Evolutionary conservation across 1,140 invertebrate genomes (phyloP), one percentile per base, ranked within the genome.

Genomic region (Meloidogyne hapla): DNA sequence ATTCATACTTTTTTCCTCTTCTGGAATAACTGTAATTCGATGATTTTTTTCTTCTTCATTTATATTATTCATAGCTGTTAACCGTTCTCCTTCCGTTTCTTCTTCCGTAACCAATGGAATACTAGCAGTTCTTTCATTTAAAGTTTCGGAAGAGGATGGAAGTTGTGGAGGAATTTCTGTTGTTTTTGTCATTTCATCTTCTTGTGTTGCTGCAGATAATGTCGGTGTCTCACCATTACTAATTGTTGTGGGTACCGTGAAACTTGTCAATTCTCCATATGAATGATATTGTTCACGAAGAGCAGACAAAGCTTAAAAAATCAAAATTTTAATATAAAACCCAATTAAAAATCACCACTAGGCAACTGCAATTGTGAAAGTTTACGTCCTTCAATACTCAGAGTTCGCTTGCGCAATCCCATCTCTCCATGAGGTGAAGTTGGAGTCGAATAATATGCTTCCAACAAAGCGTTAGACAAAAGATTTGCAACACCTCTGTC

Each of bases 371-470:
- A 56, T 23, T 80, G 79, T 23, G 61, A 68, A 56, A 81, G 48
- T 67, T 82, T 82, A n/a, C 81, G 76, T 21, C 81, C 81, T 72
- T 82, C 81, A 62, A 82, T 82, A 73, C 77, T 81, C 3, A 82
- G 42, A 65, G 81, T 82, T 21, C 81, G 74, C 21, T 65, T 73
- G 8, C 77, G 70, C 61, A 73, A 63, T 21, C 70, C 70, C 21
- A 63, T 56, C n/a, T 56, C 48, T 5, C 48, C 48, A 26, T 78
- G 68, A 23, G 79, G 82, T 15, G 40, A 45, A 23, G 68, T 71
- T 12, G 81, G 81, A n/a, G 81, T 82, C 9, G 81, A 69, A 65
- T 82, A 82, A 68, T 70, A 79, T 5, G 79, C 75, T 61, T 84
- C 80, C n/a, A 77, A 18, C 28, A 77, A 83, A 21, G 78, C 45